These are phyloP conservation scores for Pitta sordida DNA, from an alignment of 2,113 vertebrate species.

Conservation along the genomic window DNA sequence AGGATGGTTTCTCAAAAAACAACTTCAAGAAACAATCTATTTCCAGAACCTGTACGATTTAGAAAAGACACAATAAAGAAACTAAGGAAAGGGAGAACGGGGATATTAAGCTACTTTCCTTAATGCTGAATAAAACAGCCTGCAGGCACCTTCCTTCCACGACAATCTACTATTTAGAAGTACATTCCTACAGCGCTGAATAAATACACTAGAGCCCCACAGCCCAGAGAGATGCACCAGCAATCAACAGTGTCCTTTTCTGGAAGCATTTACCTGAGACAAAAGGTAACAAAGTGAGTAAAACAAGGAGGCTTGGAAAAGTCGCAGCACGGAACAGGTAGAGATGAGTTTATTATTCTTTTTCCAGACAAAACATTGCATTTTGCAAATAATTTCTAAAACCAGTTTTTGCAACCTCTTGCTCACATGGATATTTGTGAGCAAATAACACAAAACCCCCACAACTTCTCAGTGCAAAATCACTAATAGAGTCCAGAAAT, in stretches of 20 bases:
- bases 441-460: too few relatives aligned
- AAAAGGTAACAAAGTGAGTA: neutral
- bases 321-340: too few relatives aligned
- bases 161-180: neutral
- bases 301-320: neutral
- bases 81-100: neutral
- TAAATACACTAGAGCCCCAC: neutral
- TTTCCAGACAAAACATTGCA: neutral
- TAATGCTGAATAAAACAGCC: neutral
- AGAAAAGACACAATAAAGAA: neutral
- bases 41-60: neutral
- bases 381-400: neutral
- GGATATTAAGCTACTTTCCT: neutral
- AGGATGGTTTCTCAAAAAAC: neutral
- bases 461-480: neutral
- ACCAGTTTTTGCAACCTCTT: neutral
- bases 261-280: neutral
- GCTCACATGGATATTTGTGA: neutral
- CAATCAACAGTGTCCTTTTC: neutral
- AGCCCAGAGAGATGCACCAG: neutral
- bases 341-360: neutral
- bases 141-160: neutral
- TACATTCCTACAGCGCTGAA: neutral
- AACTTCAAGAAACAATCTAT: neutral
- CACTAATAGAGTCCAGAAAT: neutral